phyloP scores from a whole-genome alignment of 2,113 vertebrate species.

The Okapia johnstoni region DNA sequence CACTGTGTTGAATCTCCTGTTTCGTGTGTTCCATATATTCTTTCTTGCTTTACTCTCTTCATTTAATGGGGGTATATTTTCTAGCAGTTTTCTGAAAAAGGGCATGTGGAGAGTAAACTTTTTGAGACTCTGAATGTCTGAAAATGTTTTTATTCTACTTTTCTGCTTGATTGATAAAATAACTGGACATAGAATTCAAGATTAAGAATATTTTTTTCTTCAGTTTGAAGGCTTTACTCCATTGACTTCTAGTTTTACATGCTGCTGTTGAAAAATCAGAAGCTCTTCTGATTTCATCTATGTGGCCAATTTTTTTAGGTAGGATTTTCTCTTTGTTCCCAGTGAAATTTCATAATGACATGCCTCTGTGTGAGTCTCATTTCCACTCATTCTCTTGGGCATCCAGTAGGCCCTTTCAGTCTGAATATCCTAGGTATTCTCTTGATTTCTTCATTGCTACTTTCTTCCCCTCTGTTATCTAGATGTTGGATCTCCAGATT shows the following conservation, averaged over 20 bases:
- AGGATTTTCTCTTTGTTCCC: background rate
- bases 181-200: background rate
- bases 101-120: background rate
- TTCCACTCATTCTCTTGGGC: background rate
- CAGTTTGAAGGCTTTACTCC: background rate
- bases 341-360: background rate
- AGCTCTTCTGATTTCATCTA: background rate
- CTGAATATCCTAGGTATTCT: background rate
- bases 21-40: background rate
- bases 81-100: background rate
- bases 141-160: background rate
- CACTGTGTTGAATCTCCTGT: background rate
- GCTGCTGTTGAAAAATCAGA: background rate
- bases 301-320: background rate
- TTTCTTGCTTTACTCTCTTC: conserved; percentile 2
- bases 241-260: background rate
- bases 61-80: background rate
- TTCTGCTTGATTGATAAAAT: background rate
- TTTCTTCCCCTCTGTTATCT: conserved; percentile 21
- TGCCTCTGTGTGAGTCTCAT: background rate
- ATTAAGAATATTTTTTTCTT: background rate
- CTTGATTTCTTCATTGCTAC: background rate
- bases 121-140: background rate
- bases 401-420: background rate
- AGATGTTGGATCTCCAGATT: background rate